Evolutionary conservation across 2,113 vertebrate genomes (phyloP).

Genomic region (Corythornis cristatus): DNA sequence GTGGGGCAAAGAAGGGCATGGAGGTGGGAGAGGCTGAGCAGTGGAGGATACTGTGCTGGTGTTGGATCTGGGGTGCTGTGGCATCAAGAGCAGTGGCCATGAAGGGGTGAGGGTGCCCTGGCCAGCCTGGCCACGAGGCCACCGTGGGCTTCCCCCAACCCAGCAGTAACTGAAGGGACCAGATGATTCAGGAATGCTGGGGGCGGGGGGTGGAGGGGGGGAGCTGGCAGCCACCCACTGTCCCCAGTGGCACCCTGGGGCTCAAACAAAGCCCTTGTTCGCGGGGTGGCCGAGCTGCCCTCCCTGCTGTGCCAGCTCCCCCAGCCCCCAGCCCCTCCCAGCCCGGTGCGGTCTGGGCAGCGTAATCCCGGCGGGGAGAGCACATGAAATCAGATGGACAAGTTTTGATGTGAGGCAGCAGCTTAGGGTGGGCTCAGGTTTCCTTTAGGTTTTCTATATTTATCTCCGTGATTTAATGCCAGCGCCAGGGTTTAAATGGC

Average conservation of each 20-base stretch:
- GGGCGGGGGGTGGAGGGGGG: not conserved
- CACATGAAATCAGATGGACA: slow-evolving; percentile 88
- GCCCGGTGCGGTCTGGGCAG: not conserved
- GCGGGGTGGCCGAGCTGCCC: not conserved
- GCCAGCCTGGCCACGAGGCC: not conserved
- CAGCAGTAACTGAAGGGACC: slow-evolving; percentile 69
- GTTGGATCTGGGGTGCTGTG: not conserved
- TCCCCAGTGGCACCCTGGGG: slow-evolving; percentile 48
- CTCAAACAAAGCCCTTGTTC: slow-evolving; percentile 67
- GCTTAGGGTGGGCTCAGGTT: slow-evolving; percentile 96
- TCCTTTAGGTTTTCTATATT: slow-evolving; percentile 96
- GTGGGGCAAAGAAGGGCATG: rapidly evolving
- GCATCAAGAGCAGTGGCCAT: not conserved
- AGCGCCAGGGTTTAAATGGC: slow-evolving; percentile 99
- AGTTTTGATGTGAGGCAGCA: slow-evolving; percentile 98
- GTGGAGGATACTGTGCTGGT: rapidly evolving
- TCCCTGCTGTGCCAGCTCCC: slow-evolving; percentile 8
- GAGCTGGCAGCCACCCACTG: not conserved
- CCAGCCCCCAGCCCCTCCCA: not conserved
- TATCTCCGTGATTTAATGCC: slow-evolving; percentile 98
- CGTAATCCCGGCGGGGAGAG: slow-evolving; percentile 76
- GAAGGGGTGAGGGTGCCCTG: not conserved
- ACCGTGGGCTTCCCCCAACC: rapidly evolving
- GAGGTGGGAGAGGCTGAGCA: not conserved
- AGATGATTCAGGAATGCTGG: slow-evolving; percentile 68